Evolutionary conservation across 2,797 vertebrate genomes (phyloP).

Genomic region (Borostomias antarcticus): DNA sequence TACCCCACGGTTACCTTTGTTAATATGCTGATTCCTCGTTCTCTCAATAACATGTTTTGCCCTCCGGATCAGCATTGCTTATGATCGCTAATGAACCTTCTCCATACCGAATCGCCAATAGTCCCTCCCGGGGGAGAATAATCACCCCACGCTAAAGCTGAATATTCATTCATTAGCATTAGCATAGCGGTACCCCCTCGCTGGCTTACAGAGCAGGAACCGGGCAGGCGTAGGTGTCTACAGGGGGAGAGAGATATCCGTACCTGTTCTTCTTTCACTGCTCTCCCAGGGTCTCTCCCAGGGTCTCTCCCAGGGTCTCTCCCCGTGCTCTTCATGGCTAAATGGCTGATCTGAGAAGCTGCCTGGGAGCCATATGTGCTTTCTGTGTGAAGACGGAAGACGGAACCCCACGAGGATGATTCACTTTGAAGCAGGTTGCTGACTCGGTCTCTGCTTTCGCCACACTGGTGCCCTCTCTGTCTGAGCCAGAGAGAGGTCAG

Average conservation of each 20-base stretch:
- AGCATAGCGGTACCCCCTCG: constrained; percentile 25
- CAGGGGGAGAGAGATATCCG: constrained; percentile 23
- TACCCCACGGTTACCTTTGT: constrained; percentile 48
- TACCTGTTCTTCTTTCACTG: too few species aligned
- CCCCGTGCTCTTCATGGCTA: too few species aligned
- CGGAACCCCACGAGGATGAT: too few species aligned
- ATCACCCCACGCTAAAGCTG: constrained; percentile 35
- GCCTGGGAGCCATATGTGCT: too few species aligned
- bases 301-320: too few species aligned
- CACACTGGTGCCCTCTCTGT: too few species aligned
- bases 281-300: too few species aligned
- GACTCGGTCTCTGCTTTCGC: too few species aligned
- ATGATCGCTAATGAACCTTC: constrained; percentile 69
- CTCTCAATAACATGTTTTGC: constrained; percentile 49
- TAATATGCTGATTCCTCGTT: constrained; percentile 57
- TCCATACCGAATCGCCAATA: constrained; percentile 63
- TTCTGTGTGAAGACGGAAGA: too few species aligned
- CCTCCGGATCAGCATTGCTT: constrained; percentile 55
- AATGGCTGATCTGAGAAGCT: too few species aligned
- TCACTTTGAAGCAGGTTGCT: too few species aligned
- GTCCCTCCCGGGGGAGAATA: constrained; percentile 64
- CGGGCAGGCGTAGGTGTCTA: constrained; percentile 20
- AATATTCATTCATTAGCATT: constrained; percentile 57
- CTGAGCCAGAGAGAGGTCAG: too few species aligned
- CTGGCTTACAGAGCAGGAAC: constrained; percentile 36